A percentile compares a stretch with the other conserved stretches of the same genome.
These are phyloP conservation scores for Heterohyrax brucei DNA, from an alignment of 2,797 vertebrate genomes.

Conservation along the genomic window DNA sequence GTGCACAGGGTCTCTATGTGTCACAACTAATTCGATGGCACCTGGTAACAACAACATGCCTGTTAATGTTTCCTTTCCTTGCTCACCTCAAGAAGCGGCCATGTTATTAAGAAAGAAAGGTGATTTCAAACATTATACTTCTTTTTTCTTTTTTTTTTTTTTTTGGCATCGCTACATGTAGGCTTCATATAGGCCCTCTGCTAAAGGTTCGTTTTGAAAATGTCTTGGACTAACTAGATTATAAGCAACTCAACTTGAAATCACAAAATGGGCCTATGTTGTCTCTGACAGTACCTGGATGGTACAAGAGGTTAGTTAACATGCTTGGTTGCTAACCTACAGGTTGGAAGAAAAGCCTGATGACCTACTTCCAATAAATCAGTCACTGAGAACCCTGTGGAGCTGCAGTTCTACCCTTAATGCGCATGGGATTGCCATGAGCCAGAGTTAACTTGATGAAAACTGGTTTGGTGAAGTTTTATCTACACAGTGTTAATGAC, in stretches of 20 bases:
- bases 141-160: too few species aligned
- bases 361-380: background rate
- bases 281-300: background rate
- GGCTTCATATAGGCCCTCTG: background rate
- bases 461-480: too few species aligned
- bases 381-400: too few species aligned
- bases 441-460: too few species aligned
- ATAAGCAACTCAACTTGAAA: background rate
- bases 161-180: too few species aligned
- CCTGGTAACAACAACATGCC: background rate
- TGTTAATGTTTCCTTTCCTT: conserved; percentile 34
- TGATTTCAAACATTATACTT: conserved; percentile 47
- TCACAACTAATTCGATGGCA: too few species aligned
- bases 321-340: too few species aligned
- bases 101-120: conserved; percentile 32
- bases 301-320: too few species aligned
- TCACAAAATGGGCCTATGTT: background rate
- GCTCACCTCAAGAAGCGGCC: background rate
- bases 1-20: too few species aligned
- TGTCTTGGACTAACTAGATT: background rate
- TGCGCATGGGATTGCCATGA: too few species aligned
- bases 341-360: too few species aligned
- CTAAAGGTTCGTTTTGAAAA: background rate
- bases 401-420: too few species aligned
- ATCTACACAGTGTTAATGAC: background rate